Percentiles rank a stretch among this genome's conserved stretches.
Evolutionary conservation across 2,888 invertebrate genomes (phyloP).

Genomic region (Brenthis ino): DNA sequence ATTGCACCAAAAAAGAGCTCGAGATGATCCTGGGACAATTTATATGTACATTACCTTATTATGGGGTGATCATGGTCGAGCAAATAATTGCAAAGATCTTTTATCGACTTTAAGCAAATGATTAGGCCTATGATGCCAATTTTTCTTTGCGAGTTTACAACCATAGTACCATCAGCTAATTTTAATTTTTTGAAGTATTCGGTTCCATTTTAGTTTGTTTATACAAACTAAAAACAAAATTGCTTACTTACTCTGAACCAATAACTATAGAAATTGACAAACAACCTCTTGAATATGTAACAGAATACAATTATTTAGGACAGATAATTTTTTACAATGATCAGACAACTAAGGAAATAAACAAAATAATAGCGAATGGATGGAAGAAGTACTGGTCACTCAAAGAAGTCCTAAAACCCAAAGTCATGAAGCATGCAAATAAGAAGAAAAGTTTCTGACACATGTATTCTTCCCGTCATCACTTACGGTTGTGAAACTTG

Average conservation of each 20-base stretch:
- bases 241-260: not conserved
- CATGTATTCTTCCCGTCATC: constrained; percentile 32
- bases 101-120: too few relatives aligned
- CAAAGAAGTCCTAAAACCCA: not conserved
- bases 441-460: constrained; percentile 34
- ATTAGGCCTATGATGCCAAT: too few relatives aligned
- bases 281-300: constrained; percentile 20
- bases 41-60: too few relatives aligned
- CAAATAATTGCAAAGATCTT: too few relatives aligned
- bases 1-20: too few relatives aligned
- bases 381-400: too few relatives aligned
- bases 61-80: too few relatives aligned
- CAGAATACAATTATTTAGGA: constrained; percentile 22
- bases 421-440: constrained; percentile 20
- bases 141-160: too few relatives aligned
- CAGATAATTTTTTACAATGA: constrained; percentile 16
- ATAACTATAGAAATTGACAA: constrained; percentile 18
- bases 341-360: constrained; percentile 11
- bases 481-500: constrained; percentile 32
- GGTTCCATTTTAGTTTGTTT: not conserved
- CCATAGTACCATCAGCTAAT: too few relatives aligned
- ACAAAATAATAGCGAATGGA: too few relatives aligned
- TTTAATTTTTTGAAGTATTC: too few relatives aligned
- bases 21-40: too few relatives aligned
- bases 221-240: not conserved